Percentiles rank a stretch among this genome's conserved stretches.
Conservation (phyloP, 2,888 invertebrate species). For the Acanthoscelides obtectus region DNA sequence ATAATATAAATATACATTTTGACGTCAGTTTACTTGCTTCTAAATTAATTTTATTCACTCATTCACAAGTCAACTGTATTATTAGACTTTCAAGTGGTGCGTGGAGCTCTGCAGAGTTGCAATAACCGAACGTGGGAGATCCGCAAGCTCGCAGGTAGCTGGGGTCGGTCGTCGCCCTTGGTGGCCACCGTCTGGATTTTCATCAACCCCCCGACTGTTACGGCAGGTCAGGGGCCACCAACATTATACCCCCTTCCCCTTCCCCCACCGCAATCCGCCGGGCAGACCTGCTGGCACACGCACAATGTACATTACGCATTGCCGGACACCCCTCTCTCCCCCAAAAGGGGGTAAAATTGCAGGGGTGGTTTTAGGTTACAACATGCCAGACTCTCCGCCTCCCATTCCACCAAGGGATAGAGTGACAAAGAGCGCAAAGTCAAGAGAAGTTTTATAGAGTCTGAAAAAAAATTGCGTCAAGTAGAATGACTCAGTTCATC, state of each 20-base stretch:
- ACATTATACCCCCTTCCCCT: too few relatives aligned
- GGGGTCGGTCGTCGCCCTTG: conserved; percentile 10
- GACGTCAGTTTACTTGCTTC: too few relatives aligned
- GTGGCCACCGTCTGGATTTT: conserved; percentile 1
- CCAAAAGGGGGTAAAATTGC: neutral
- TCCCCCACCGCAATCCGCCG: neutral
- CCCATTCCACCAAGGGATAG: neutral
- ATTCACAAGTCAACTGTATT: too few relatives aligned
- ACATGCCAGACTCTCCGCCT: neutral
- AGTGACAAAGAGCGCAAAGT: neutral
- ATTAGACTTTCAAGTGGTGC: too few relatives aligned
- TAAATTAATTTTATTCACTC: too few relatives aligned
- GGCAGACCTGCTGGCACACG: neutral
- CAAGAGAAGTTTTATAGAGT: too few relatives aligned
- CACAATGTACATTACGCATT: neutral
- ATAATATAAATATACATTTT: too few relatives aligned
- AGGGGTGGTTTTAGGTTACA: neutral
- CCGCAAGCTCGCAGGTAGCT: conserved; percentile 8
- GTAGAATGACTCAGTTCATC: too few relatives aligned
- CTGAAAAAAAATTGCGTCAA: too few relatives aligned
- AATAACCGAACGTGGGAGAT: too few relatives aligned
- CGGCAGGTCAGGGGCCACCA: conserved; percentile 5
- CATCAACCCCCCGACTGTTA: conserved; percentile 8
- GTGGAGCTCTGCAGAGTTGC: too few relatives aligned
- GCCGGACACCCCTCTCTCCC: neutral